phyloP scores from a whole-genome alignment of 2,113 vertebrate genomes.

The Oryctolagus cuniculus region mOryCun1.1 NC_091440.1:122077001-122077500 shows the following conservation, averaged over 20 bases:
- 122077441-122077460: constrained; percentile 1
- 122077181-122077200: not conserved
- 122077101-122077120: not conserved
- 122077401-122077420: not conserved
- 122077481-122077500: not conserved
- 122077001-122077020: not conserved
- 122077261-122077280: not conserved
- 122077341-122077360: not conserved
- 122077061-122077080: not conserved
- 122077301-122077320: constrained; percentile 12
- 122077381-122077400: not conserved
- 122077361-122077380: not conserved
- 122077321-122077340: constrained; percentile 16
- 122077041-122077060: not conserved
- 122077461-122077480: constrained; percentile 5
- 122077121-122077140: not conserved
- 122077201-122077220: not conserved
- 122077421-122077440: not conserved
- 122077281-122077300: not conserved
- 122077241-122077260: not conserved
- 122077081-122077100: not conserved
- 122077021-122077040: not conserved
- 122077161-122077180: not conserved
- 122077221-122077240: not conserved
- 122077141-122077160: too few relatives aligned